A percentile compares a stretch with the other conserved stretches of the same genome.
These are phyloP conservation scores for Zaprionus vittiger DNA, from an alignment of 1,140 invertebrate genomes.

Conservation along the genomic window DNA sequence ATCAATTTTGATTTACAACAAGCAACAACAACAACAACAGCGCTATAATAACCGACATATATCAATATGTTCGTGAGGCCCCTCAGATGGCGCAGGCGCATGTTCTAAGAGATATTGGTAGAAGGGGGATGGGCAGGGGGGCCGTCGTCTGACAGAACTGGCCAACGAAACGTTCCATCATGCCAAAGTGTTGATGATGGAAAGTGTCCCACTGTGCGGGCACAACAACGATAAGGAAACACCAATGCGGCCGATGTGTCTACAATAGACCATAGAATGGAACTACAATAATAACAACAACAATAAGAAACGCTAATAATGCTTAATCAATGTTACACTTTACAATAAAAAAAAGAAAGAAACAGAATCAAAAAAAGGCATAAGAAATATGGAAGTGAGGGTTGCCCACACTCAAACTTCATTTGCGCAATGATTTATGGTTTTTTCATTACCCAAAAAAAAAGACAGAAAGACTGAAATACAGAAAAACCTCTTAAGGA, in stretches of 20 bases:
- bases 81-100: conserved; percentile 50
- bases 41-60: conserved; percentile 32
- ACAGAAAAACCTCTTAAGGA: conserved; percentile 53
- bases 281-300: conserved; percentile 59
- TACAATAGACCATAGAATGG: conserved; percentile 53
- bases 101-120: conserved; percentile 18
- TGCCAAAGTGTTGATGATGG: conserved; percentile 75
- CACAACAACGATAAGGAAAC: conserved; percentile 57
- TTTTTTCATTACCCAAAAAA: conserved; percentile 70
- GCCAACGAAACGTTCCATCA: conserved; percentile 75
- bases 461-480: conserved; percentile 12
- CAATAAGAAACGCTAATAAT: conserved; percentile 80
- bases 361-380: conserved; percentile 25
- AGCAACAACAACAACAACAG: conserved; percentile 31
- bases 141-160: conserved; percentile 50
- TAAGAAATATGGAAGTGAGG: conserved; percentile 43
- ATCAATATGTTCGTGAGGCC: conserved; percentile 45
- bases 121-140: conserved; percentile 24
- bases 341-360: conserved; percentile 60
- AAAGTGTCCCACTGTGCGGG: conserved; percentile 75
- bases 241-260: conserved; percentile 49
- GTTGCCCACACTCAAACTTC: conserved; percentile 55
- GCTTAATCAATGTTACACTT: conserved; percentile 83
- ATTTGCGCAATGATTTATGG: conserved; percentile 78
- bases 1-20: conserved; percentile 79